Percentiles rank a stretch among this genome's conserved stretches.
phyloP scores from a whole-genome alignment of 2,888 invertebrate species.

The Callimorpha dominula region DNA sequence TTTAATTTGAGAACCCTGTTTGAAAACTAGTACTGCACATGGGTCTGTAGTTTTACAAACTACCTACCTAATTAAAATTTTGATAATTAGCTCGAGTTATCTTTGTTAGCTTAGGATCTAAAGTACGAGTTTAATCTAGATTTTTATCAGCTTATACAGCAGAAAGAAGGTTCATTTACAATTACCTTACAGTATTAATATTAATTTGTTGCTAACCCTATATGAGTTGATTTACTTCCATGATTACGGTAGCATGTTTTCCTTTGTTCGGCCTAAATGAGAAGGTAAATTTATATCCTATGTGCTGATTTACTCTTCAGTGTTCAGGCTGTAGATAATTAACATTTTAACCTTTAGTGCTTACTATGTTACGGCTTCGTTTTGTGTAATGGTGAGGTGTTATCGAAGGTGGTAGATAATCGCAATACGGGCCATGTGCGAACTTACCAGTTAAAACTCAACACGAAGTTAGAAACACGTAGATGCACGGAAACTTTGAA shows the following conservation, averaged over 20 bases:
- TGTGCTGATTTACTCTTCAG: not conserved
- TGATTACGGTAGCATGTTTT: slow-evolving; percentile 15
- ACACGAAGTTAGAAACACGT: not conserved
- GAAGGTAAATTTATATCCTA: slow-evolving; percentile 13
- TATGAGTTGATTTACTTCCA: slow-evolving; percentile 18
- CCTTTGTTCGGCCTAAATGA: slow-evolving; percentile 20
- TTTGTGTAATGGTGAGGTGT: not conserved
- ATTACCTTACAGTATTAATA: slow-evolving; percentile 16
- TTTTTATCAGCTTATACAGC: slow-evolving; percentile 20
- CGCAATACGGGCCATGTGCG: not conserved
- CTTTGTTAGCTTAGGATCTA: slow-evolving; percentile 32
- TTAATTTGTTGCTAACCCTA: slow-evolving; percentile 18
- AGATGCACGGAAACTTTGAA: not conserved
- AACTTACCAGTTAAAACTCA: not conserved
- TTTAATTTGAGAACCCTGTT: slow-evolving; percentile 7
- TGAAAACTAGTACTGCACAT: slow-evolving; percentile 18
- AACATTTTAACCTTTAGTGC: not conserved
- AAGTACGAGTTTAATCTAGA: slow-evolving; percentile 18
- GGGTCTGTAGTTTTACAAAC: slow-evolving; percentile 16
- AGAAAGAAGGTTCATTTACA: slow-evolving; percentile 15
- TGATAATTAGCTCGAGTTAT: slow-evolving; percentile 25
- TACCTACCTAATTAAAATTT: slow-evolving; percentile 30
- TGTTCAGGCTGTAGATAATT: not conserved
- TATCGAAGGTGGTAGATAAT: not conserved
- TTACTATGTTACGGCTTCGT: too few relatives aligned